Base-by-base conservation (phyloP, 2,113 vertebrate species). In the Platichthys stellatus region DNA sequence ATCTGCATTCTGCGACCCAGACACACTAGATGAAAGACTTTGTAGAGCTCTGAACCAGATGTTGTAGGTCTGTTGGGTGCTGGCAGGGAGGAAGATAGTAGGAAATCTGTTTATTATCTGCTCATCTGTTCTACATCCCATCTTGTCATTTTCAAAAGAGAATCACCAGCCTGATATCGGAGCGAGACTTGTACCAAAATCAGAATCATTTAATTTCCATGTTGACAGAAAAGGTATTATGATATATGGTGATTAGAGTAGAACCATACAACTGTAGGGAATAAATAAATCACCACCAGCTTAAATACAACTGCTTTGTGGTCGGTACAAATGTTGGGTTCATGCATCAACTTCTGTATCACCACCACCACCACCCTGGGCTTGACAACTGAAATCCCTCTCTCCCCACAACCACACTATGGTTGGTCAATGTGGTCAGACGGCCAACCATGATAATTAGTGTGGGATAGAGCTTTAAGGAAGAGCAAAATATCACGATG, bases 1-100 rank as follows among this genome's bases (percentile, higher is more conserved):
- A 75, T 74, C 15, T 54, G 40, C 76, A 86, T 31, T 60, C 57
- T 38, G 69, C 75, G 56, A 54, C 66, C 47, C 79, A 63, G n/a
- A 84, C 63, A 51, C 65, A 78, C 40, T 38, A 66, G 64, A 85
- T 79, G 45, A 86, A 86, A 63, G 62, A 20, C 61, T 11, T 11
- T 12, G 61, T 5, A 26, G 49, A 77, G 63, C 26, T 61, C 31
- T 31, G 35, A 17, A 49, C 21, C 81, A 86, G 86, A 87, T 90
- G 78, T 85, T 66, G 47, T 18, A 45, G 6, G 56, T 70, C 66
- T 81, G 75, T 20, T 58, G 58, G 57, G 24, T 79, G 75, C 23
- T 64, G 58, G 57, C 24, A 67, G 57, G 38, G 3, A 62, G 64
- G 60, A 13, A 61, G 65, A 76, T 57, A 74, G 51, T 21, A 18